Evolutionary conservation across 1,140 invertebrate genomes (phyloP).

Genomic region (Magallana gigas): DNA sequence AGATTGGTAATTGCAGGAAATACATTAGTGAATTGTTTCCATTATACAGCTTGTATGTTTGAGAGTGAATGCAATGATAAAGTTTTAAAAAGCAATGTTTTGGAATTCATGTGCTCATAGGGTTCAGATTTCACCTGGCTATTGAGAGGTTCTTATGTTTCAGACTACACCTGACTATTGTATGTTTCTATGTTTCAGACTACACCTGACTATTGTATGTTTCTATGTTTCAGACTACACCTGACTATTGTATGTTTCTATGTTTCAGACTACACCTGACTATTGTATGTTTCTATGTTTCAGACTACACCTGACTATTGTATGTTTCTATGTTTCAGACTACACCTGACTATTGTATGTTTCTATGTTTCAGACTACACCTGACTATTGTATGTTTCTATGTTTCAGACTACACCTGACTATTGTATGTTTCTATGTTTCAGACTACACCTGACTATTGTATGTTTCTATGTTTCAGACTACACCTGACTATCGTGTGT

Average conservation of each 20-base stretch:
- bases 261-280: constrained; percentile 67
- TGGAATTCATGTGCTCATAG: not conserved
- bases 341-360: not conserved
- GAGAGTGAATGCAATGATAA: too few species aligned
- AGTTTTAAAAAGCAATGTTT: constrained; percentile 47
- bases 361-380: constrained; percentile 63
- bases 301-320: constrained; percentile 50
- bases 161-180: constrained; percentile 51
- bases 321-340: constrained; percentile 47
- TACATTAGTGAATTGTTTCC: too few species aligned
- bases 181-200: constrained; percentile 46
- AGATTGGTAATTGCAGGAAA: too few species aligned
- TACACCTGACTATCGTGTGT: constrained; percentile 44
- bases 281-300: constrained; percentile 50
- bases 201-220: not conserved
- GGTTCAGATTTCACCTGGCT: constrained; percentile 65
- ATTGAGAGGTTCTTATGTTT: constrained; percentile 53
- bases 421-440: constrained; percentile 53
- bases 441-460: constrained; percentile 51
- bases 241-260: not conserved
- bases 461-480: constrained; percentile 45
- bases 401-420: constrained; percentile 67
- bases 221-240: constrained; percentile 63
- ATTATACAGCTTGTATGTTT: too few species aligned
- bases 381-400: not conserved